Conservation (phyloP, 2,797 vertebrate genomes). For the Sebastes kiyomatsui region DNA sequence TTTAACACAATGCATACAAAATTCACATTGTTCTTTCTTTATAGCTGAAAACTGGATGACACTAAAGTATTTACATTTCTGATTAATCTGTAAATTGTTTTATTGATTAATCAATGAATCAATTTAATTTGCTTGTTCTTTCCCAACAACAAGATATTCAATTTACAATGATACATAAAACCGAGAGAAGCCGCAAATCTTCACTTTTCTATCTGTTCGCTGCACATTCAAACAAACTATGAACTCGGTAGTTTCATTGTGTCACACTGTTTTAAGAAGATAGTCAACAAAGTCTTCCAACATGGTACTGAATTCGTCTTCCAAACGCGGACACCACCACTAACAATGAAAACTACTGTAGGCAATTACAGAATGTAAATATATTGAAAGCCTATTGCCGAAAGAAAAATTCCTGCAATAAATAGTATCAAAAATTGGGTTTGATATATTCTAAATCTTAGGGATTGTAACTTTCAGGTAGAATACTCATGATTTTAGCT, state of each 20-base stretch:
- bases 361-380: not conserved
- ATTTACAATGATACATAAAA: not conserved
- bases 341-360: not conserved
- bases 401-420: not conserved
- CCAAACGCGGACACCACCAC: fast-evolving
- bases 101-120: not conserved
- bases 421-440: not conserved
- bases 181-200: too few relatives aligned
- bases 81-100: not conserved
- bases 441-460: not conserved
- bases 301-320: not conserved
- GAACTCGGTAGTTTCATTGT: not conserved
- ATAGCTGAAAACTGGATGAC: not conserved
- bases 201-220: not conserved
- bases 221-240: not conserved
- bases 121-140: not conserved
- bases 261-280: not conserved
- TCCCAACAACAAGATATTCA: not conserved
- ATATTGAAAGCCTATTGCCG: not conserved
- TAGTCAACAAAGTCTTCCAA: too few relatives aligned
- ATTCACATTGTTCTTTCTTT: not conserved
- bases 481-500: not conserved
- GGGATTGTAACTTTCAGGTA: not conserved
- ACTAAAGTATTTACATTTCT: not conserved
- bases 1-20: not conserved